phyloP scores from a whole-genome alignment of 2,888 invertebrate species.

The Epirrhoe tristata region DNA sequence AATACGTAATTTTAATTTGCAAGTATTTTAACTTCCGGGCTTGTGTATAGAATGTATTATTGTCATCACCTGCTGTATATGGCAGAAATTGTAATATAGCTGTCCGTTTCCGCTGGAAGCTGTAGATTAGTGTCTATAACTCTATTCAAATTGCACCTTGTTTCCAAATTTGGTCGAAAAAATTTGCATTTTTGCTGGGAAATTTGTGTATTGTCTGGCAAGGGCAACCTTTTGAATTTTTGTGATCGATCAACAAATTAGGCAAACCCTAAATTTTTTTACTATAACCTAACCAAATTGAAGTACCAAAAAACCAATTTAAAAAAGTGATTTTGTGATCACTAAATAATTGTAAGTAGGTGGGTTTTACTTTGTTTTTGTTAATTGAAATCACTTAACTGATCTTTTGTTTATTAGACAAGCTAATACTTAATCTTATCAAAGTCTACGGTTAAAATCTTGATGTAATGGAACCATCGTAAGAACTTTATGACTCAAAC shows the following conservation, averaged over 20 bases:
- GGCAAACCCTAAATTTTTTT: too few relatives aligned
- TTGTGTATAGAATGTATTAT: conserved; percentile 42
- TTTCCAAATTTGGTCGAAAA: conserved; percentile 3
- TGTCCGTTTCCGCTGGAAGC: conserved; percentile 37
- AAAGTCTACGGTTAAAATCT: not conserved
- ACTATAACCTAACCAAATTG: too few relatives aligned
- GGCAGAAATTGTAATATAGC: conserved; percentile 39
- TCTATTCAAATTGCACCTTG: conserved; percentile 33
- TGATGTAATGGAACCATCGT: not conserved
- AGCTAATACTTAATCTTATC: conserved; percentile 2
- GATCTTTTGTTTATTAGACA: not conserved
- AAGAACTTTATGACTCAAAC: conserved; percentile 32
- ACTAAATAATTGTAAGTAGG: too few relatives aligned
- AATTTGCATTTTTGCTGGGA: not conserved
- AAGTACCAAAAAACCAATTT: too few relatives aligned
- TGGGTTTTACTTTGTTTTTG: too few relatives aligned
- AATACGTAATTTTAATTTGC: conserved; percentile 44
- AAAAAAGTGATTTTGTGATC: too few relatives aligned
- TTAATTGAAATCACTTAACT: too few relatives aligned
- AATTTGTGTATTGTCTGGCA: too few relatives aligned
- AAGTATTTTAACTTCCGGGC: conserved; percentile 48
- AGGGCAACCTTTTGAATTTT: too few relatives aligned
- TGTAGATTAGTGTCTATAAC: conserved; percentile 24
- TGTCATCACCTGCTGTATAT: conserved; percentile 43
- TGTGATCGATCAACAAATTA: too few relatives aligned